Evolutionary conservation across 2,113 vertebrate genomes (phyloP), one percentile per base, ranked within the genome.

Genomic region (Pithys albifrons): DNA sequence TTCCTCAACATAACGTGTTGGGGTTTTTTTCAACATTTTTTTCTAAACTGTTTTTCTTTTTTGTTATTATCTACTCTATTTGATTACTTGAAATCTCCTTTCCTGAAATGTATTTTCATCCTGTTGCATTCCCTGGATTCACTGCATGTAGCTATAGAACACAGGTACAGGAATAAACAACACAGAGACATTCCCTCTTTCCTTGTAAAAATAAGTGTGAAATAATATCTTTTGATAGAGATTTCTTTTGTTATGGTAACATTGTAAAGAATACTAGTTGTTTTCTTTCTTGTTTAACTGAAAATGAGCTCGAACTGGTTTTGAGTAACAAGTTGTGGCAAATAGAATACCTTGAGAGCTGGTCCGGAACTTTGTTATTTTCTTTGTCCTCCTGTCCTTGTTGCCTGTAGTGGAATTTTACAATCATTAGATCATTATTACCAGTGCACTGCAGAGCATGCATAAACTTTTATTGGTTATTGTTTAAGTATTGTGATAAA

Each of bases 381-480:
- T 96, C 97, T 89, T 94, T 96, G 35, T 96, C 93, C 88, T 97
- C 96, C 80, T 95, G 90, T 90, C 48, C 95, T 87, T 96, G 96
- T 73, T 97, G 97, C 52, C 97, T 97, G 97, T 65, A 91, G 87
- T 65, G 86, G 78, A 97, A 93, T 85, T 84, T 70, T 88, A 92
- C 65, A 94, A 46, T 76, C n/a, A 78, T 96, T 93, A 96, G 57
- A 33, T 84, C 49, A 37, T 92, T 92, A 82, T 55, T 91, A 71
- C 7, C 46, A 83, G 28, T 64, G 74, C 46, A 84, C n/a, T 95
- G 49, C 14, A 88, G 19, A 94, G 22, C 22, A 67, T 87, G 27
- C 39, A 85, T 62, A 74, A 95, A 4, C 6, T 80, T 92, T 76
- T 82, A 74, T 14, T 88, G 12, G 22, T 66, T 66, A 64, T 84